phyloP scores from a whole-genome alignment of 2,113 vertebrate genomes.

The human (Homo sapiens) region GRCh38 chr11:79514501-79515000 shows the following conservation, averaged over 20 bases:
- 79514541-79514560: neutral
- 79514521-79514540: neutral
- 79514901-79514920: neutral
- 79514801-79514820: neutral
- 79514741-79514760: neutral
- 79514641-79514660: neutral
- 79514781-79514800: neutral
- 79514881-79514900: neutral
- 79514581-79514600: neutral
- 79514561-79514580: neutral
- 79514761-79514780: neutral
- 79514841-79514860: neutral
- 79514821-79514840: fast-evolving
- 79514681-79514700: neutral
- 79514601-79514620: conserved; percentile 34
- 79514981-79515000: neutral
- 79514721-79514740: neutral
- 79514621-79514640: neutral
- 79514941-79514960: neutral
- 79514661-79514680: neutral
- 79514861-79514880: neutral
- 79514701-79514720: neutral
- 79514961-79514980: neutral
- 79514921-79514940: neutral
- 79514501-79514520: conserved; percentile 46